Evolutionary conservation across 2,888 invertebrate species (phyloP).

Genomic region (Carterocephalus palaemon): DNA sequence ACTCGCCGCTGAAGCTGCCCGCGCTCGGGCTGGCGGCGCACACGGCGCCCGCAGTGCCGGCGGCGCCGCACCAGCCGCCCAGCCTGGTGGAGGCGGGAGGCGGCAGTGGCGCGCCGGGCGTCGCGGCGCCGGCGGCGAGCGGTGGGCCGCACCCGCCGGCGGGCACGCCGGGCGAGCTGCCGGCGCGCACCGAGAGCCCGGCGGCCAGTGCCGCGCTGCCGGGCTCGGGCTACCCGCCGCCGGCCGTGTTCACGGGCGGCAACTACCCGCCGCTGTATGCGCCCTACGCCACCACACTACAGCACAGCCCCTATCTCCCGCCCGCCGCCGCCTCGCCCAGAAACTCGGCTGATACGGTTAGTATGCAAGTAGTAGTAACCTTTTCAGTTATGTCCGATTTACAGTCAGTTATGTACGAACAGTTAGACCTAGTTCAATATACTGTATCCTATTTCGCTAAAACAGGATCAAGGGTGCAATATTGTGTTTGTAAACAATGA

Average conservation of each 20-base stretch:
- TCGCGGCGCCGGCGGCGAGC: constrained; percentile 47
- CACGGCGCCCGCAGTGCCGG: constrained; percentile 43
- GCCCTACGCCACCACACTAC: constrained; percentile 85
- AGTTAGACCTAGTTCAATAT: too few species aligned
- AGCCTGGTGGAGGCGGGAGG: constrained; percentile 49
- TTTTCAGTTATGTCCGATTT: too few species aligned
- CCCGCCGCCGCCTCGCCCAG: constrained; percentile 82
- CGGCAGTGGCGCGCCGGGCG: constrained; percentile 46
- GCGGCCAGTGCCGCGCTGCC: constrained; percentile 82
- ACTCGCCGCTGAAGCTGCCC: constrained; percentile 59
- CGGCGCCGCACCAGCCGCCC: constrained; percentile 50
- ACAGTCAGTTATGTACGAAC: too few species aligned
- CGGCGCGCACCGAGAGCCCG: constrained; percentile 62
- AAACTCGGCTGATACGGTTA: constrained; percentile 77
- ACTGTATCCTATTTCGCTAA: too few species aligned
- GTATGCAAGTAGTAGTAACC: too few species aligned
- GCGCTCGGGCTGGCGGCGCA: constrained; percentile 52
- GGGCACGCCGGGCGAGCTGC: constrained; percentile 66
- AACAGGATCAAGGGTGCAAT: too few species aligned
- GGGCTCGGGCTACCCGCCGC: constrained; percentile 80
- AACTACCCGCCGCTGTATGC: constrained; percentile 84
- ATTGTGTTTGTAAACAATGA: too few species aligned
- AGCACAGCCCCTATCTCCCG: constrained; percentile 86
- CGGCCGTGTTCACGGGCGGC: constrained; percentile 84
- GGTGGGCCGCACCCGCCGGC: constrained; percentile 56